Base-by-base conservation (phyloP, 2,888 invertebrate genomes). In the Flexamia atlantica region DNA sequence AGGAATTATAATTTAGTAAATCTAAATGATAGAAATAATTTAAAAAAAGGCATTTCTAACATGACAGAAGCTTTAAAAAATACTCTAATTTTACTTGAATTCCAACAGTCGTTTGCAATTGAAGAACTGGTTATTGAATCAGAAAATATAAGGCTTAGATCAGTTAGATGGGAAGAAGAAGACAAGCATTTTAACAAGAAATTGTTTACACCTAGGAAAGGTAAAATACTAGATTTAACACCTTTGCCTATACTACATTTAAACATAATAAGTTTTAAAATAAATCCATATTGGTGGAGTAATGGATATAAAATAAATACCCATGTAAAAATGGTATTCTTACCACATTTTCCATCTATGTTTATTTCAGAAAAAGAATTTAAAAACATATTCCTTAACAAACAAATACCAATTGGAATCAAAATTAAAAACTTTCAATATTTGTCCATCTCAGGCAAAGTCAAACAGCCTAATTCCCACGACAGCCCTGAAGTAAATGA, bases 261-360 rank as follows among this genome's bases (percentile, higher is more conserved):
- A n/a, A 64, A 64, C 30, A 28, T 28, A 3, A 64, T 64, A 12
- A 14, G 10, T 30, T 64, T 28, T 28, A 4, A 28, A 28, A 30
- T 9, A 9, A 28, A 64, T 30, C 28, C 28, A 3, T 64, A 28
- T 64, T 64, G 64, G 64, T 64, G 64, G 64, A 28, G 30, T 12
- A 64, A 64, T 17, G 64, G 64, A 1, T 64, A 64, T 14, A 28
- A 64, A 64, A 64, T 64, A 64, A 64, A 64, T 28, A 64, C 64
- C 5, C 0, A 28, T 28, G 64, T 64, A 2, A 64, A 64, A 28
- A 28, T 28, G 2, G 17, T 28, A 10, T 64, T 12, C 14, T 14
- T 64, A 14, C 30, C 64, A n/a, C n/a, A n/a, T n/a, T n/a, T n/a
- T 53, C 53, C 9, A 36, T 9, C 36, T 36, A 4, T 9, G 5